Evolutionary conservation across 2,113 vertebrate species (phyloP).

Genomic region (Turnix velox): DNA sequence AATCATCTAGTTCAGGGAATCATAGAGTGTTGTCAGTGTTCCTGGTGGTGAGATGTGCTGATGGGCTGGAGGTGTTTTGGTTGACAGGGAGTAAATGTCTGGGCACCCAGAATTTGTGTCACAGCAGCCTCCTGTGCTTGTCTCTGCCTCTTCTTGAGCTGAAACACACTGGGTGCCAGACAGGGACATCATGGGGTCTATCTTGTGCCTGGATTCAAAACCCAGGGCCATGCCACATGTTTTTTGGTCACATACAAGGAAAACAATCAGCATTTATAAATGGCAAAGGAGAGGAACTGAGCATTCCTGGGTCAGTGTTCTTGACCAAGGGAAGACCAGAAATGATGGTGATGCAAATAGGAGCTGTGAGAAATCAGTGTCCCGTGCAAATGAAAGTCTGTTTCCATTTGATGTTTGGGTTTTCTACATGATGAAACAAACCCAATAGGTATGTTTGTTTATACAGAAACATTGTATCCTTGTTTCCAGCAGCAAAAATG

Average conservation of each 20-base stretch:
- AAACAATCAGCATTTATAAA: neutral
- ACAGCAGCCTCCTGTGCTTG: neutral
- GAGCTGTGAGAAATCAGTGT: neutral
- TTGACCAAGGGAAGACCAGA: neutral
- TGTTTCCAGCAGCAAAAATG: neutral
- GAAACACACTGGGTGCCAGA: neutral
- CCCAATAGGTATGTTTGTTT: neutral
- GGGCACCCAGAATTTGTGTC: neutral
- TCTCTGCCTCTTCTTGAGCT: neutral
- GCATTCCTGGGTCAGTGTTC: neutral
- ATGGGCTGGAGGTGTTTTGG: neutral
- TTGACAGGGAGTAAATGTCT: neutral
- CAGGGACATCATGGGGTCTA: accelerated
- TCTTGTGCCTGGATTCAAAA: neutral
- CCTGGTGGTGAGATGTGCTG: neutral
- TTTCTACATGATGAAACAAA: neutral
- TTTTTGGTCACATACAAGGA: neutral
- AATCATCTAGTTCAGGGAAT: neutral
- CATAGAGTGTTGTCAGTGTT: neutral
- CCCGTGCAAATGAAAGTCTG: neutral
- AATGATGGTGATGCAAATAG: neutral
- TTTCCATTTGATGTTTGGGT: neutral
- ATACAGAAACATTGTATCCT: neutral
- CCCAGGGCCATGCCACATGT: neutral
- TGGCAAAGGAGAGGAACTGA: neutral